A percentile compares a stretch with the other conserved stretches of the same genome.
Conservation (phyloP, 2,888 invertebrate genomes). For the Drosophila kambysellisi region DNA sequence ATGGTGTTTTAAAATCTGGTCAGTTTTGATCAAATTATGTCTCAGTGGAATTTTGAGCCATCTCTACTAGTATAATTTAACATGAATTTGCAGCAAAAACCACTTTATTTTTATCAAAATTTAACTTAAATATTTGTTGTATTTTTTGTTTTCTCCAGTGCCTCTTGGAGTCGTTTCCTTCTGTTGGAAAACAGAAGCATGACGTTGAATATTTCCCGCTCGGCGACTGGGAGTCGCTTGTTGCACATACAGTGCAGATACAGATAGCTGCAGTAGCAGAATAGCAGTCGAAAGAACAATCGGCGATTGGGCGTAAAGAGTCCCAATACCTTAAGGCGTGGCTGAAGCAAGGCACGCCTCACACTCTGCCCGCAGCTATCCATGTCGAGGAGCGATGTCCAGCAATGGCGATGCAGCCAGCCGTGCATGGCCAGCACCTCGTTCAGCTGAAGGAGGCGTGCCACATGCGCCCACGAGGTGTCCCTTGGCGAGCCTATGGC, state of each 20-base stretch:
- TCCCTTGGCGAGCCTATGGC: conserved; percentile 27
- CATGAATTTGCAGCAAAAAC: not conserved
- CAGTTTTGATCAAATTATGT: not conserved
- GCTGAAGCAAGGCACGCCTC: conserved; percentile 26
- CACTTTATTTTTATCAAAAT: not conserved
- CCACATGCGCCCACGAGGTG: conserved; percentile 46
- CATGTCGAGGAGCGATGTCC: conserved; percentile 11
- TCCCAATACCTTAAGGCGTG: conserved; percentile 37
- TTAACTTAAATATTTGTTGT: not conserved
- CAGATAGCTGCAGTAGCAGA: conserved; percentile 46
- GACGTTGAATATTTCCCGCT: conserved; percentile 38
- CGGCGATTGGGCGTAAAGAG: conserved; percentile 46
- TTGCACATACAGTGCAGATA: conserved; percentile 48
- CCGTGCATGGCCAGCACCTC: conserved; percentile 47
- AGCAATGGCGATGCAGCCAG: conserved; percentile 38
- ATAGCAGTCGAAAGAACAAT: conserved; percentile 47
- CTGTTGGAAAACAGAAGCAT: not conserved
- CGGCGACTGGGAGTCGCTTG: conserved; percentile 35
- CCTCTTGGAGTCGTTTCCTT: not conserved
- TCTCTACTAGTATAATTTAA: not conserved
- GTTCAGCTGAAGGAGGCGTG: conserved; percentile 46
- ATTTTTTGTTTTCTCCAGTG: not conserved
- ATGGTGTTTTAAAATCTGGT: not conserved
- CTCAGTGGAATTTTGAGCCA: not conserved
- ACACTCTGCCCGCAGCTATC: conserved; percentile 31